phyloP scores from a whole-genome alignment of 2,888 invertebrate genomes.

The Diadromus collaris region DNA sequence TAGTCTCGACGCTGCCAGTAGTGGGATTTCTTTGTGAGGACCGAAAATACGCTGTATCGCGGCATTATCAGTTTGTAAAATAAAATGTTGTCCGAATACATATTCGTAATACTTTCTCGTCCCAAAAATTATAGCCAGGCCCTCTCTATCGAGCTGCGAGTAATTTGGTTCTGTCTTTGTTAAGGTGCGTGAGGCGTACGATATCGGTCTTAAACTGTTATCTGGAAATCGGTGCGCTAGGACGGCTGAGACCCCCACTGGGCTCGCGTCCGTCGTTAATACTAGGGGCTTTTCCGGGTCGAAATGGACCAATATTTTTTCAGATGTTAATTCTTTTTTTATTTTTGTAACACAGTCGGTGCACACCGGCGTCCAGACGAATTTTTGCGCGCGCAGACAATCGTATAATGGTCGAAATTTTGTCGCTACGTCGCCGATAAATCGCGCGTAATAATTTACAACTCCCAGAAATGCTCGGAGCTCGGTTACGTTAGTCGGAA shows the following conservation, averaged over 20 bases:
- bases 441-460: not conserved
- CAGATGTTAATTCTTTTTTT: constrained; percentile 14
- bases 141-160: constrained; percentile 66
- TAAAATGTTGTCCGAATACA: constrained; percentile 27
- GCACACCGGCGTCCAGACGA: constrained; percentile 1
- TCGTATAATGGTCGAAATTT: constrained; percentile 1
- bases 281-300: constrained; percentile 46
- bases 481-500: not conserved
- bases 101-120: constrained; percentile 40
- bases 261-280: constrained; percentile 60
- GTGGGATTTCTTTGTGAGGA: constrained; percentile 25
- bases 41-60: constrained; percentile 30
- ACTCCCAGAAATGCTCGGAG: not conserved
- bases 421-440: not conserved
- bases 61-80: constrained; percentile 38
- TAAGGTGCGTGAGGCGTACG: constrained; percentile 68
- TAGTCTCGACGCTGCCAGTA: constrained; percentile 31
- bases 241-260: constrained; percentile 69
- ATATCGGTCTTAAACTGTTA: constrained; percentile 65
- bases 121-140: constrained; percentile 50
- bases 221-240: constrained; percentile 59
- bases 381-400: not conserved
- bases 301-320: constrained; percentile 40
- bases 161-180: constrained; percentile 67
- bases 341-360: constrained; percentile 1